Evolutionary conservation across 2,113 vertebrate genomes (phyloP).

Genomic region (Gambusia holbrooki): DNA sequence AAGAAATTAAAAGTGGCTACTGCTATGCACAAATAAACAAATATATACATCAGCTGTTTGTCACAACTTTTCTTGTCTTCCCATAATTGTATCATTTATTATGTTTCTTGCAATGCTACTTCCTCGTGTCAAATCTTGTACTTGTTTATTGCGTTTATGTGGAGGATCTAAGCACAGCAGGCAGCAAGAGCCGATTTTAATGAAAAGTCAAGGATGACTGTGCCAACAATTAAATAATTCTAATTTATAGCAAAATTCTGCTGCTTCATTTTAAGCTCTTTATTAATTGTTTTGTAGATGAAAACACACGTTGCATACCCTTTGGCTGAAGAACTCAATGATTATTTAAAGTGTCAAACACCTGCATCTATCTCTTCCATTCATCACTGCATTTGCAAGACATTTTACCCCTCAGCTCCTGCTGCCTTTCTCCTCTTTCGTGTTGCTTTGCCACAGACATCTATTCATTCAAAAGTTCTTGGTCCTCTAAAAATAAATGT

Average conservation of each 20-base stretch:
- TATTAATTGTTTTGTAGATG: background rate
- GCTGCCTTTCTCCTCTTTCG: background rate
- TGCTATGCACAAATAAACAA: background rate
- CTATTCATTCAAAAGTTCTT: constrained; percentile 1
- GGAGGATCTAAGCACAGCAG: too few species aligned
- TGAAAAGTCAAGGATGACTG: too few species aligned
- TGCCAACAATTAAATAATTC: too few species aligned
- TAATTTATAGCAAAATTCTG: background rate
- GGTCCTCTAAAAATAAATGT: constrained; percentile 1
- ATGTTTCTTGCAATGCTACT: too few species aligned
- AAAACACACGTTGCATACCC: constrained; percentile 13
- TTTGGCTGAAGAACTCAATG: constrained; percentile 30
- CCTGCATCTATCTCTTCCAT: constrained; percentile 5
- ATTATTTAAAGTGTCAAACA: constrained; percentile 49
- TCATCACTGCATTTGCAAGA: background rate
- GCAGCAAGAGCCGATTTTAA: too few species aligned
- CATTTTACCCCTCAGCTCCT: background rate
- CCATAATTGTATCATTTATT: too few species aligned
- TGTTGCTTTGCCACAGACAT: background rate
- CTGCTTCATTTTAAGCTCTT: constrained; percentile 26
- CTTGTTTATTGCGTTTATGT: too few species aligned
- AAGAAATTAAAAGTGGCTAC: too few species aligned
- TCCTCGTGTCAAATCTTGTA: too few species aligned
- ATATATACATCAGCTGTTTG: too few species aligned
- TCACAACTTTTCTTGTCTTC: too few species aligned